These are phyloP conservation scores for Pituophis catenifer DNA, from an alignment of 2,113 vertebrate species.

Conservation along the genomic window DNA sequence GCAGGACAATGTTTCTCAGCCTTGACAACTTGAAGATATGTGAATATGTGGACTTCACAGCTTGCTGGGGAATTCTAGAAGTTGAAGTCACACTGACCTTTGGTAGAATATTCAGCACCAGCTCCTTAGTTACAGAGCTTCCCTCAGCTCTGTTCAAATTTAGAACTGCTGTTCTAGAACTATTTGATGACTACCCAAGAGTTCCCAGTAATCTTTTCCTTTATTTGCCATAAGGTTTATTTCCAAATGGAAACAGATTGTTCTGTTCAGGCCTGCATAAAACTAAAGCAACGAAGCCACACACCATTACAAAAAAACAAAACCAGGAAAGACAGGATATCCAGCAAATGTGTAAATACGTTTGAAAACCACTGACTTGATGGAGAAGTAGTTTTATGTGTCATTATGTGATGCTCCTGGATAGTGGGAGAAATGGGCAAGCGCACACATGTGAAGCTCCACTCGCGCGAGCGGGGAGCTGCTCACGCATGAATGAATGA, in stretches of 20 bases:
- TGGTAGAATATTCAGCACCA: not conserved
- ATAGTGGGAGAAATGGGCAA: not conserved
- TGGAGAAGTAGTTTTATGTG: not conserved
- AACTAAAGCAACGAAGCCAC: not conserved
- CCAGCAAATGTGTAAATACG: not conserved
- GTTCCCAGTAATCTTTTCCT: not conserved
- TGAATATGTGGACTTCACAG: not conserved
- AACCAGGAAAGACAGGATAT: not conserved
- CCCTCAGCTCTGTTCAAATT: not conserved
- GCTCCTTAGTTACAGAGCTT: not conserved
- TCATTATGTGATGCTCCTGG: not conserved
- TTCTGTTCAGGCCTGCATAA: not conserved
- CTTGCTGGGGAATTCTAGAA: not conserved
- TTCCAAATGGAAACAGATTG: not conserved
- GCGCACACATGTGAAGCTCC: too few species aligned
- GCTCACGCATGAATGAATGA: too few species aligned
- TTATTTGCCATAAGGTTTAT: not conserved
- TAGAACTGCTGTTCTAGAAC: not conserved
- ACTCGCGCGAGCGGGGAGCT: too few species aligned
- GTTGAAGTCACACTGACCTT: too few species aligned
- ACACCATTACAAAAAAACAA: not conserved
- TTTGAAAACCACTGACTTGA: not conserved
- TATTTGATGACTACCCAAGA: not conserved
- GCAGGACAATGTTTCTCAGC: not conserved
- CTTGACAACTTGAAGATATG: not conserved